These are phyloP conservation scores for Phycodurus eques DNA, from an alignment of 2,113 vertebrate genomes.

Conservation along the genomic window DNA sequence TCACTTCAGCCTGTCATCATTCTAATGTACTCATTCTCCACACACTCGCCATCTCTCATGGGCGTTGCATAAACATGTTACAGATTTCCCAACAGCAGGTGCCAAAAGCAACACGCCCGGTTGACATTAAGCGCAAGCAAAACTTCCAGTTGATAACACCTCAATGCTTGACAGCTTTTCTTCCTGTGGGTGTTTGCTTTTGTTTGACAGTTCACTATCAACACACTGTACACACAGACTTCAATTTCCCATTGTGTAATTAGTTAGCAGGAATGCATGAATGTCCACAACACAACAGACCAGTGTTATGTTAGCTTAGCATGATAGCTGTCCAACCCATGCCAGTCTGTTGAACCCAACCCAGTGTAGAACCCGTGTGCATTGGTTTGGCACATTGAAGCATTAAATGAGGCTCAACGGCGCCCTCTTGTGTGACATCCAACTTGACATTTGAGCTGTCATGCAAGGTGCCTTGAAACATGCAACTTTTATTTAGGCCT, in stretches of 20 bases:
- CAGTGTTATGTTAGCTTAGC: background rate
- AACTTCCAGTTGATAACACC: conserved; percentile 42
- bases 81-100: conserved; percentile 7
- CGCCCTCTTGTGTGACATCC: conserved; percentile 52
- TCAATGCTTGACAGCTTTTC: conserved; percentile 20
- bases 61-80: conserved; percentile 8
- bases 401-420: conserved; percentile 12
- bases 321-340: background rate
- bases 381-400: background rate
- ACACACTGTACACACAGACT: conserved; percentile 14
- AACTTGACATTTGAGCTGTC: background rate
- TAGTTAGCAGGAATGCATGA: conserved; percentile 11
- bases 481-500: too few species aligned
- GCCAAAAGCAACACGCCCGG: conserved; percentile 50
- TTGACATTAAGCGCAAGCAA: conserved; percentile 49
- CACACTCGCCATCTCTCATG: background rate
- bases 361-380: too few species aligned
- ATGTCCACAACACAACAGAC: background rate
- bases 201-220: conserved; percentile 53
- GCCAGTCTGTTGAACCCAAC: background rate
- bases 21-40: background rate
- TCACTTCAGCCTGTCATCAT: background rate
- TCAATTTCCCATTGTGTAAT: conserved; percentile 30
- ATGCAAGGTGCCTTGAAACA: background rate
- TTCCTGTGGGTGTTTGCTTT: conserved; percentile 49